phyloP scores from a whole-genome alignment of 2,797 vertebrate genomes.

The Dipus sagitta region DNA sequence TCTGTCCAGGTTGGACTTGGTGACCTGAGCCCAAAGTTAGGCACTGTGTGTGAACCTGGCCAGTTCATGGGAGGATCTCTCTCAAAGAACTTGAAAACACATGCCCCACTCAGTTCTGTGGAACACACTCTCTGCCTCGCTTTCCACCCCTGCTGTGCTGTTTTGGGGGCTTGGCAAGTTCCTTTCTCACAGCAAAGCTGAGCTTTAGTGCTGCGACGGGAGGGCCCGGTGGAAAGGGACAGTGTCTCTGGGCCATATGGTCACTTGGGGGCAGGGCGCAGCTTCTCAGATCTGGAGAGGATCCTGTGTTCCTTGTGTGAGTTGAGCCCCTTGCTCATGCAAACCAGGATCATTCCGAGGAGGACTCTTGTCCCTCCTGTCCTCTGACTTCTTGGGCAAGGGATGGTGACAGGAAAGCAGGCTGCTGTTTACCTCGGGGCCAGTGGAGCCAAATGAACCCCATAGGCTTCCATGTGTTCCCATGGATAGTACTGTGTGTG shows the following conservation, averaged over 20 bases:
- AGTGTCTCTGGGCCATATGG: neutral
- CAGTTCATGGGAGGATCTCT: neutral
- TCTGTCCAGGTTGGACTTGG: neutral
- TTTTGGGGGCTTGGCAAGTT: conserved; percentile 9
- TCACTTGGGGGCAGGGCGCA: neutral
- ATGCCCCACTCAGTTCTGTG: neutral
- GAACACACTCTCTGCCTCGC: neutral
- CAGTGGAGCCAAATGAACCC: neutral
- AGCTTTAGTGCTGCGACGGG: neutral
- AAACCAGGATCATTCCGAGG: neutral
- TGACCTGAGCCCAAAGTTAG: neutral
- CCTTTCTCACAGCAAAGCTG: neutral
- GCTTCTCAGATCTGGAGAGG: conserved; percentile 16
- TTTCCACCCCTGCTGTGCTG: conserved; percentile 21
- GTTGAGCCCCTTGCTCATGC: neutral
- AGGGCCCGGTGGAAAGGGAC: neutral
- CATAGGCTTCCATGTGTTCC: neutral
- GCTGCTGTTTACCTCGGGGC: neutral
- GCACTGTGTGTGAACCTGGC: neutral
- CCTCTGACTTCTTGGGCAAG: neutral
- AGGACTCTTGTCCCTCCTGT: neutral
- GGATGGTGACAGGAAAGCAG: neutral
- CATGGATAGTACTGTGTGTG: neutral
- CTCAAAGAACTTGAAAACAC: neutral
- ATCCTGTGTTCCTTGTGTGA: neutral